Evolutionary conservation across 2,113 vertebrate genomes (phyloP).

Genomic region (Columba janthina): DNA sequence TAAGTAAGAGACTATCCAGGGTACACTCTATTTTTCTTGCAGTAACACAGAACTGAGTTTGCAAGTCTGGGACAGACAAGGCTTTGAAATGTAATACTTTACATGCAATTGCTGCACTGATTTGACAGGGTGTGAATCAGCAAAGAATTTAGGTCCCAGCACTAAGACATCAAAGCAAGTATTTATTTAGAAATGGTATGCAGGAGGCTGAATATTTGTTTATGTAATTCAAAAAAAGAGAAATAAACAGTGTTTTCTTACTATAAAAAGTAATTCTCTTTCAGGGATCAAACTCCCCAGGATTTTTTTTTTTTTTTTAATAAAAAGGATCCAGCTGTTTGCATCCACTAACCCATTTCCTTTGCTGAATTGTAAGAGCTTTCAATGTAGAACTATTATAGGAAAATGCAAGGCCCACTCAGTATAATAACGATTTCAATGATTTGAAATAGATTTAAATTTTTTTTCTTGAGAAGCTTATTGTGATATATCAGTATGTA

Average conservation of each 20-base stretch:
- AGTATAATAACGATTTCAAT: background rate
- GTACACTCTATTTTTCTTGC: background rate
- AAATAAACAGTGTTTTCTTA: background rate
- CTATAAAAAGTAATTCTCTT: background rate
- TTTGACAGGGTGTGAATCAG: slow-evolving; percentile 42
- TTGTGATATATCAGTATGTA: background rate
- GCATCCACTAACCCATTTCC: background rate
- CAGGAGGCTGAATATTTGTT: background rate
- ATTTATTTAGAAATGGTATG: background rate
- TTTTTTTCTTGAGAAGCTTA: slow-evolving; percentile 17
- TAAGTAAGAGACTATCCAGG: background rate
- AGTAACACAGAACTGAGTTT: background rate
- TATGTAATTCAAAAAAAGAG: background rate
- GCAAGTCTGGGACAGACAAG: background rate
- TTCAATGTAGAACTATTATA: background rate
- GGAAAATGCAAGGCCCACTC: background rate
- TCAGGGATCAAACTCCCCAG: background rate
- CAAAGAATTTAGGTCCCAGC: slow-evolving; percentile 14
- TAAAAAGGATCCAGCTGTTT: background rate
- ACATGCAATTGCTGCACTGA: background rate
- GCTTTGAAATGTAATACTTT: slow-evolving; percentile 29
- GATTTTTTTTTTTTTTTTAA: background rate
- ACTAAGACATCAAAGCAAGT: slow-evolving; percentile 12
- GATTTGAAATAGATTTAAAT: background rate
- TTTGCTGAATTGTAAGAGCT: background rate